Conservation (phyloP, 2,888 invertebrate genomes). For the Pollenia labialis region DNA sequence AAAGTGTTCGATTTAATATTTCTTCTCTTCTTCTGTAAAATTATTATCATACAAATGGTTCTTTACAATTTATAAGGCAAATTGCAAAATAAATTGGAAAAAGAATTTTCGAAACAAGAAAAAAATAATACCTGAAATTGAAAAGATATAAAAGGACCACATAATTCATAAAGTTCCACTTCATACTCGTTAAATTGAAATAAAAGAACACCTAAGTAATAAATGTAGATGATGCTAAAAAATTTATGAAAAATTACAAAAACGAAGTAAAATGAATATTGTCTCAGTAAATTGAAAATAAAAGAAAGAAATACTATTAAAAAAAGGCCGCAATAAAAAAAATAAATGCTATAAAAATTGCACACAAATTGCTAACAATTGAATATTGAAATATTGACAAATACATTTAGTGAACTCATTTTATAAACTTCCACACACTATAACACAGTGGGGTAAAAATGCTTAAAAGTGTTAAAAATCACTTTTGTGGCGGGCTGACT, state of each 20-base stretch:
- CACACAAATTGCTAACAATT: conserved; percentile 57
- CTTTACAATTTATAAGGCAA: conserved; percentile 25
- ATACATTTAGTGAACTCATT: conserved; percentile 41
- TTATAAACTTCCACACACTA: not conserved
- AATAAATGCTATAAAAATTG: conserved; percentile 27
- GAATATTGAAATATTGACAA: conserved; percentile 57
- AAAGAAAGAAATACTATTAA: conserved; percentile 8
- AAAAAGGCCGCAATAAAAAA: not conserved
- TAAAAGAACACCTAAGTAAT: conserved; percentile 7
- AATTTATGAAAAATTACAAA: conserved; percentile 39
- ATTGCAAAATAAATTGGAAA: conserved; percentile 21
- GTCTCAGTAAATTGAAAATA: conserved; percentile 40
- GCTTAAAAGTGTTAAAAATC: no score
- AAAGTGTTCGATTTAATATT: not conserved
- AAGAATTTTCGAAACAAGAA: not conserved
- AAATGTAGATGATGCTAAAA: conserved; percentile 17
- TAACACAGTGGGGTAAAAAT: not conserved
- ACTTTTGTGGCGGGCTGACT: no score
- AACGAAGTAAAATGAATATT: conserved; percentile 38
- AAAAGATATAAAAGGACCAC: not conserved
- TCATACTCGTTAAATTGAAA: conserved; percentile 9
- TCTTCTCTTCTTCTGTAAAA: not conserved
- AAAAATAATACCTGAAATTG: not conserved
- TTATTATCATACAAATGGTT: conserved; percentile 6
- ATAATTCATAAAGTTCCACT: conserved; percentile 15